Percentiles rank a stretch among this genome's conserved stretches.
phyloP scores from a whole-genome alignment of 2,113 vertebrate genomes.

The Vulpes lagopus region DNA sequence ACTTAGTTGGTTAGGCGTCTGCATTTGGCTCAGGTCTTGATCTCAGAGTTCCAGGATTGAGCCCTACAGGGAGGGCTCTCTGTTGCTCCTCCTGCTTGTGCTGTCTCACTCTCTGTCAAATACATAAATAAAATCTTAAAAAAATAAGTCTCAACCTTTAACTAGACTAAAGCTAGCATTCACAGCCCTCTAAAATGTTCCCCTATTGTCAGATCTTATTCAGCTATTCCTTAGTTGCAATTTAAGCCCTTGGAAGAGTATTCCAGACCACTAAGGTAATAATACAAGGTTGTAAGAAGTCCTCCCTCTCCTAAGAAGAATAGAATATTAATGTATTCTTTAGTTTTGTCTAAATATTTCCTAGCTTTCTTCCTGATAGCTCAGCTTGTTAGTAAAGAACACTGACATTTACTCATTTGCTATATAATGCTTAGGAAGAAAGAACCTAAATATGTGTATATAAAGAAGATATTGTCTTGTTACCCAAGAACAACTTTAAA shows the following conservation, averaged over 20 bases:
- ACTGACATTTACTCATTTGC: not conserved
- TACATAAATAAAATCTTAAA: too few relatives aligned
- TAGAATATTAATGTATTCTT: not conserved
- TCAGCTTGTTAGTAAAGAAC: not conserved
- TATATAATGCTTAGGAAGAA: not conserved
- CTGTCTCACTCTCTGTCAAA: too few relatives aligned
- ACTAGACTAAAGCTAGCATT: not conserved
- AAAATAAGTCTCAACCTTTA: not conserved
- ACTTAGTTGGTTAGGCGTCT: too few relatives aligned
- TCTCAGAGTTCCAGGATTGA: too few relatives aligned
- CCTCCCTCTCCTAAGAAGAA: not conserved
- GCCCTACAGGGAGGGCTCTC: too few relatives aligned
- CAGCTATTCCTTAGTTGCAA: not conserved
- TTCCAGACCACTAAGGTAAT: not conserved
- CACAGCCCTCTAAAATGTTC: not conserved
- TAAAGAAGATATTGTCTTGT: not conserved
- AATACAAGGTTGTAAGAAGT: not conserved
- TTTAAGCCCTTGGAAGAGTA: not conserved
- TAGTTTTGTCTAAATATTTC: not conserved
- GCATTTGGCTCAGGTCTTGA: too few relatives aligned
- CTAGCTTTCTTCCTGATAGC: not conserved
- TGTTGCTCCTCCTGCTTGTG: too few relatives aligned
- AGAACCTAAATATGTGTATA: not conserved
- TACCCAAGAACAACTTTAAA: not conserved
- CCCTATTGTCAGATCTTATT: constrained; percentile 6